Conservation (phyloP, 2,888 invertebrate genomes). For the Cephus pygmeus region DNA sequence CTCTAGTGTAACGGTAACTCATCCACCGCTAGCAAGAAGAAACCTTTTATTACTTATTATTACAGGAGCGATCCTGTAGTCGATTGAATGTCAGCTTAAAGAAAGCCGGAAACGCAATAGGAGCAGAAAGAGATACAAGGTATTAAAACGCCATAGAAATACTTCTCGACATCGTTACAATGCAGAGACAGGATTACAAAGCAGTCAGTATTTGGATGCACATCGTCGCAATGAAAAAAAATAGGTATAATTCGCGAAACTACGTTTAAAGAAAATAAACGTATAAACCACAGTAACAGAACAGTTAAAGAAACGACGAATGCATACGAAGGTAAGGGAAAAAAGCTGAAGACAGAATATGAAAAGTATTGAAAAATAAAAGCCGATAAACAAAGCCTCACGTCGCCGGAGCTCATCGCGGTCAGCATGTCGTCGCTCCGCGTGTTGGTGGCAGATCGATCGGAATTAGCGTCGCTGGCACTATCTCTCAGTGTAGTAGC, state of each 20-base stretch:
- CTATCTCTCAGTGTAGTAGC: neutral
- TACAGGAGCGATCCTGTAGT: neutral
- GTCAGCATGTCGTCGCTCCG: neutral
- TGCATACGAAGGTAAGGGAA: neutral
- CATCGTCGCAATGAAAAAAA: neutral
- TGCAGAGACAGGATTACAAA: neutral
- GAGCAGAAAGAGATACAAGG: neutral
- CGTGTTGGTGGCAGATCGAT: neutral
- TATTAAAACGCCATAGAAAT: neutral
- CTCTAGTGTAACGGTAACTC: constrained; percentile 33
- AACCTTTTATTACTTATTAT: constrained; percentile 36
- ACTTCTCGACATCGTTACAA: neutral
- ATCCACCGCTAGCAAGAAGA: constrained; percentile 27
- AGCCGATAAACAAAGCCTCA: neutral
- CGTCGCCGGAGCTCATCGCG: neutral
- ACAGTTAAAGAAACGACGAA: neutral
- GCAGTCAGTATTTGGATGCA: neutral
- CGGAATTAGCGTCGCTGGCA: neutral
- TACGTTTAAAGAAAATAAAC: neutral
- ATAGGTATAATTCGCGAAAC: neutral
- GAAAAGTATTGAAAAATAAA: neutral
- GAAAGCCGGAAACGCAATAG: neutral
- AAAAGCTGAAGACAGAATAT: neutral
- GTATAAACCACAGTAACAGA: neutral
- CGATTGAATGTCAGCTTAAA: neutral